phyloP scores from a whole-genome alignment of 2,888 invertebrate species.

The Halocaridina rubra region DNA sequence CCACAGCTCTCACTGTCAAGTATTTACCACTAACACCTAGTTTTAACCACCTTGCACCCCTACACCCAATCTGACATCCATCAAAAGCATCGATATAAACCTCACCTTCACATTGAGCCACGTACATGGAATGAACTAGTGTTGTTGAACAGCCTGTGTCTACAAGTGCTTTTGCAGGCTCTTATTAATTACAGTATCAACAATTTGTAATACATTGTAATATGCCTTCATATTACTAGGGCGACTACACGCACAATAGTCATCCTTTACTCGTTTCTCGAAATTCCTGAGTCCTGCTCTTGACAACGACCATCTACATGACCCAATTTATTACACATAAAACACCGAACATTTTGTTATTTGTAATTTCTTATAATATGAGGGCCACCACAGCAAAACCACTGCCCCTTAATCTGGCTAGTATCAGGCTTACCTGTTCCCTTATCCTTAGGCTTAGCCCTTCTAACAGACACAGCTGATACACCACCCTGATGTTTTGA shows the following conservation, averaged over 20 bases:
- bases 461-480: neutral
- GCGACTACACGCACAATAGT: neutral
- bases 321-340: neutral
- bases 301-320: neutral
- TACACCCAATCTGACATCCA: neutral
- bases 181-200: too few species aligned
- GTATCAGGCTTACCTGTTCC: neutral
- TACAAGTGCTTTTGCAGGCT: too few species aligned
- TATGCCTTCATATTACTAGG: too few species aligned
- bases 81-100: neutral
- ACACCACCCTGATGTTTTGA: neutral
- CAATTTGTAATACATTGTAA: too few species aligned
- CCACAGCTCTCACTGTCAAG: too few species aligned
- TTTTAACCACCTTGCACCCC: neutral
- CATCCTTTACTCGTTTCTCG: neutral
- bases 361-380: too few species aligned
- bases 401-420: too few species aligned
- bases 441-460: neutral
- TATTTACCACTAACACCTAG: neutral
- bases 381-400: too few species aligned
- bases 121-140: too few species aligned
- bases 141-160: too few species aligned
- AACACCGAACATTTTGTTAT: neutral
- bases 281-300: neutral
- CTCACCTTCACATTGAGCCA: neutral